Percentiles rank a stretch among this genome's conserved stretches.
Conservation (phyloP, 1,140 invertebrate species). For the Drosophila kikkawai region DNA sequence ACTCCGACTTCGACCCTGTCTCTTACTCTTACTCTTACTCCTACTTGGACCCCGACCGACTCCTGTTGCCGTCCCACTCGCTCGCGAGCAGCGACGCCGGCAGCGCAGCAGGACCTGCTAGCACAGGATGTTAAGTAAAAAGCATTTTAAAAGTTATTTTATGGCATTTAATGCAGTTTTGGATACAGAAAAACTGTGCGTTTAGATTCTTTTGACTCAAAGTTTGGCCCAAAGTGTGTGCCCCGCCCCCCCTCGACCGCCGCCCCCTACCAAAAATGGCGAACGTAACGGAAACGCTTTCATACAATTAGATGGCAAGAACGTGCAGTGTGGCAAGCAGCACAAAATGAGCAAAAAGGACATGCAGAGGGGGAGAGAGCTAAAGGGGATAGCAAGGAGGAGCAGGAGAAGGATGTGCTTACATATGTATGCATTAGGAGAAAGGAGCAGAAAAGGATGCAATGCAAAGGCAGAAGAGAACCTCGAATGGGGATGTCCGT, state of each 20-base stretch:
- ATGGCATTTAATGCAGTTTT: constrained; percentile 85
- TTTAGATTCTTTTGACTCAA: constrained; percentile 81
- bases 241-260: neutral
- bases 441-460: neutral
- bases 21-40: neutral
- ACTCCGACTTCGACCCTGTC: constrained; percentile 7
- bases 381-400: neutral
- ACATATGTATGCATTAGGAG: neutral
- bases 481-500: neutral
- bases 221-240: constrained; percentile 46
- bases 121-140: constrained; percentile 83
- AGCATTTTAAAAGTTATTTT: constrained; percentile 85
- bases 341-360: constrained; percentile 28
- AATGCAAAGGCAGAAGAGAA: neutral
- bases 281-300: constrained; percentile 82
- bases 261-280: constrained; percentile 64
- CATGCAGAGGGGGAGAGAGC: neutral
- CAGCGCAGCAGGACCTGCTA: constrained; percentile 18
- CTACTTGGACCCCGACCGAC: neutral
- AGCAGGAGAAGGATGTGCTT: neutral
- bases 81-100: constrained; percentile 7
- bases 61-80: constrained; percentile 5
- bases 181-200: constrained; percentile 82
- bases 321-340: constrained; percentile 61
- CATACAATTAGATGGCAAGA: constrained; percentile 78